Base-by-base conservation (phyloP, 1,140 invertebrate species). In the Neodiprion virginianus region DNA sequence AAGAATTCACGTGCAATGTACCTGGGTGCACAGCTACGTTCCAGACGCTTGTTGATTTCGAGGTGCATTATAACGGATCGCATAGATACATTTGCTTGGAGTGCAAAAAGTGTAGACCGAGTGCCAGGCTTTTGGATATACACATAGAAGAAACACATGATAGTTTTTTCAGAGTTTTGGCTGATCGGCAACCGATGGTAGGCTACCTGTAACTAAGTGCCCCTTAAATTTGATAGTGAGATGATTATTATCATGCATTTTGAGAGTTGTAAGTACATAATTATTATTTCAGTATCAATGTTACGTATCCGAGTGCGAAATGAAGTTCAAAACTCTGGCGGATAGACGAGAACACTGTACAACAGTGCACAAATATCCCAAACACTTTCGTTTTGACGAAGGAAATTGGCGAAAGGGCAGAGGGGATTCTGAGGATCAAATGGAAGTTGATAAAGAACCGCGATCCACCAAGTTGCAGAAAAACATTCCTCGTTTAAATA, bases 81-180 rank as follows among this genome's bases (percentile, higher is more conserved):
- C 89, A 91, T 79, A 83, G 87, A 68, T 89, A 87, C 74, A 78
- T 81, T 10, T 91, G 90, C 75, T 72, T 79, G 7, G 79, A 84
- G 76, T 95, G 93, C 80, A 91, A 90, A 76, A 92, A 90, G 68
- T 82, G 84, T 28, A 83, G 92, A 28, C 91, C 92, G 0, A 93
- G 90, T 11, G 88, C 92, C 0, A 91, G 93, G 81, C 82, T 94
- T 0, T 82, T 95, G 50, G 93, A 94, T 78, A 86, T 95, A 67
- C 94, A 95, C 80, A 84, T 94, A 71, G 89, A 91, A 74, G 93
- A 94, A 79, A 87, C 79, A 0, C 93, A 95, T 67, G 93, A 94
- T 80, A 91, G 90, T 1, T 94, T 92, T 79, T 95, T 95, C 72
- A 88, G 91, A 72, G 89, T 92, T 1, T 85, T 90, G 79, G 89